These are phyloP conservation scores for Clarias magur DNA, from an alignment of 2,113 vertebrate genomes.

Conservation along the genomic window DNA sequence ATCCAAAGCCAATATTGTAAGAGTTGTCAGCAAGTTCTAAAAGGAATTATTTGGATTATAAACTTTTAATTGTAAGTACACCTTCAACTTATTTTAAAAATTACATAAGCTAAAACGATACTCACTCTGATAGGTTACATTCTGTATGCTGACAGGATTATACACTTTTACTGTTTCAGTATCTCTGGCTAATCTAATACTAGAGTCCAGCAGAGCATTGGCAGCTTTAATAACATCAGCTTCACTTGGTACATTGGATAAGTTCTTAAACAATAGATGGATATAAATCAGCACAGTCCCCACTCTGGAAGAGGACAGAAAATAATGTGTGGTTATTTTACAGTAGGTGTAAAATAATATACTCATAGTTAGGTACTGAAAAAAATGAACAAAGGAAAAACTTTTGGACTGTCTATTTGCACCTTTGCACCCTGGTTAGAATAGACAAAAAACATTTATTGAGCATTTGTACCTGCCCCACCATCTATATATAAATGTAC, in stretches of 20 bases:
- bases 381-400: neutral
- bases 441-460: no score
- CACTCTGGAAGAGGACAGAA: constrained; percentile 34
- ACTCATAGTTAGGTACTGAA: no score
- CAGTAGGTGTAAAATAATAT: neutral
- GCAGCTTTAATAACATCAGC: constrained; percentile 16
- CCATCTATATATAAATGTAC: no score
- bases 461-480: no score
- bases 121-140: constrained; percentile 39
- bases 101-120: neutral
- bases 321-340: neutral
- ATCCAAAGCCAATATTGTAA: constrained; percentile 38
- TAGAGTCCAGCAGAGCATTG: constrained; percentile 14
- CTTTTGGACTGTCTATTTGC: no score
- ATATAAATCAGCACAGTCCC: constrained; percentile 42
- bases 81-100: neutral
- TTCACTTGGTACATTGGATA: constrained; percentile 35
- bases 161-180: neutral
- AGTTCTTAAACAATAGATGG: constrained; percentile 39
- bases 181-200: constrained; percentile 20
- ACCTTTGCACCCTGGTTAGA: no score
- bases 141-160: constrained; percentile 35
- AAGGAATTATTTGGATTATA: neutral
- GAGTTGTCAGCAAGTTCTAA: constrained; percentile 33
- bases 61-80: neutral